Conservation (phyloP, 2,797 vertebrate species). For the Pipistrellus nathusii region DNA sequence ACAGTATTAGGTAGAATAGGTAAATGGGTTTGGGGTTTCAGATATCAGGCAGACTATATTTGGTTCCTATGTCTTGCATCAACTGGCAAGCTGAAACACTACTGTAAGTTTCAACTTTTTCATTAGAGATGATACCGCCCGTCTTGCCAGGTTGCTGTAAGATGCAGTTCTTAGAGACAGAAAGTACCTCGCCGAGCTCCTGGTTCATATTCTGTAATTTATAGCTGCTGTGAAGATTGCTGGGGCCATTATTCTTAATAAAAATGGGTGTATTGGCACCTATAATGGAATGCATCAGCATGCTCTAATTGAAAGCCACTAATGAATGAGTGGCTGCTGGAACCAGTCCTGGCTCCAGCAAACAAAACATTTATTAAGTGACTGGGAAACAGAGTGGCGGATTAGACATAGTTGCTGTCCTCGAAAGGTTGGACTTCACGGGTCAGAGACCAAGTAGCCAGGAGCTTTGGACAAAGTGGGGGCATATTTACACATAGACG, state of each 20-base stretch:
- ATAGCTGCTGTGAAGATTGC: neutral
- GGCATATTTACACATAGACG: neutral
- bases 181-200: neutral
- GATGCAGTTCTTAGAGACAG: neutral
- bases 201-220: neutral
- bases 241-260: neutral
- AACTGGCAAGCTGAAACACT: neutral
- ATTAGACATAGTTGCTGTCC: neutral
- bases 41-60: neutral
- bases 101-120: neutral
- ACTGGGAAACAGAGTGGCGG: rapidly evolving
- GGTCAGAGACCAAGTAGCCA: neutral
- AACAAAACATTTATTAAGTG: neutral
- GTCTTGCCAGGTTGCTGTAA: neutral
- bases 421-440: neutral
- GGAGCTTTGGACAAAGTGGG: neutral
- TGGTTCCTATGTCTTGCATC: neutral
- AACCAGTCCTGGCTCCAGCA: neutral
- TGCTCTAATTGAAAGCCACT: conserved; percentile 28
- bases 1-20: neutral
- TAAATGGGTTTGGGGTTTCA: neutral
- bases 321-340: neutral
- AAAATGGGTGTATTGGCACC: conserved; percentile 20
- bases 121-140: neutral
- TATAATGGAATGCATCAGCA: neutral